phyloP scores from a whole-genome alignment of 2,888 invertebrate genomes.

The Apodemia mormo region DNA sequence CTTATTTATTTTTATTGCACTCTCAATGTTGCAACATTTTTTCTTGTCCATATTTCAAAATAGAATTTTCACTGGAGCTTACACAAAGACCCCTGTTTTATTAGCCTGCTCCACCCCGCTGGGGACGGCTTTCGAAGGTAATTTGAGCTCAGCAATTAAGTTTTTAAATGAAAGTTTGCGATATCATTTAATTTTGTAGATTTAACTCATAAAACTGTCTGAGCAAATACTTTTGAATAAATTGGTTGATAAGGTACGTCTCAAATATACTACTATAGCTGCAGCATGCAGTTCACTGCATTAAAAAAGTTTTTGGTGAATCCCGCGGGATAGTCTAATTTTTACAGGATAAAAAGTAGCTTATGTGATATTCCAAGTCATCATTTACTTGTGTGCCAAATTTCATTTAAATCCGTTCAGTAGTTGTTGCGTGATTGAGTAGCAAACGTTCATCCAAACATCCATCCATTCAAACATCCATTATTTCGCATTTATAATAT shows the following conservation, averaged over 20 bases:
- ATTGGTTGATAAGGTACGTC: not conserved
- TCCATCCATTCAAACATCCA: no score
- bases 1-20: slow-evolving; percentile 16
- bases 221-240: not conserved
- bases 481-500: no score
- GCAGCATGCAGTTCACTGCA: no score
- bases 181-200: slow-evolving; percentile 3
- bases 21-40: slow-evolving; percentile 14
- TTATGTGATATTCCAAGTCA: no score
- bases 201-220: not conserved
- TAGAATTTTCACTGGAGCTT: slow-evolving; percentile 2
- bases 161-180: not conserved
- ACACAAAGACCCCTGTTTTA: not conserved
- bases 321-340: no score
- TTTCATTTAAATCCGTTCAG: no score
- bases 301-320: no score
- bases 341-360: no score
- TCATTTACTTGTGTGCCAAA: no score
- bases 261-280: no score
- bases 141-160: slow-evolving; percentile 11
- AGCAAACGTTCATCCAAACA: no score
- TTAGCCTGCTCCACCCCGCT: slow-evolving; percentile 1
- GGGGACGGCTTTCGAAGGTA: not conserved
- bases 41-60: slow-evolving; percentile 7
- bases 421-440: no score